Base-by-base conservation (phyloP, 2,797 vertebrate genomes). In the Hirundo rustica region DNA sequence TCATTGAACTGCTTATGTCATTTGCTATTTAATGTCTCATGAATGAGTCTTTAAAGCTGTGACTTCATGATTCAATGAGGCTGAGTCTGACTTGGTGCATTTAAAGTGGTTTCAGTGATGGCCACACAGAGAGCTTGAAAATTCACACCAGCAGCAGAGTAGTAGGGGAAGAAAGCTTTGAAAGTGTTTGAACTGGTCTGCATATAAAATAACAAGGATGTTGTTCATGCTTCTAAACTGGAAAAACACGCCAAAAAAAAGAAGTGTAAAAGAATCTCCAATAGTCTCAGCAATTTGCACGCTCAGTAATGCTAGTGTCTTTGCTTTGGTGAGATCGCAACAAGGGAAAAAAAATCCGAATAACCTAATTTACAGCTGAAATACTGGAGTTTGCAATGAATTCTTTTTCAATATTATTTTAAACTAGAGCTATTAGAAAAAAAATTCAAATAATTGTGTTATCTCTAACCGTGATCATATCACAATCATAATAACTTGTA, bases 81-180 rank as follows among this genome's bases (percentile, higher is more conserved):
- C 74, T 16, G 50, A 71, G 54, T 57, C 66, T 73, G 64, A 70
- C 80, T 93, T 19, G 0, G 42, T 40, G 57, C 25, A 9, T 91
- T 95, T 81, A 89, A 96, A 92, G 79, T 77, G 58, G 12, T 96
- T 92, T 92, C 92, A 57, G 65, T 82, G 68, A 58, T 1, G 86
- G 74, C 85, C 93, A 96, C 97, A 96, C 93, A 95, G 87, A 90
- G 70, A 89, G 87, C 71, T 88, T 93, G 94, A 95, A 96, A 95
- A 93, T 92, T 89, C 96, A 89, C 92, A 88, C 76, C 50, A 93
- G 88, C 57, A 79, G 51, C 66, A 85, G 81, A 67, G 64, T 91
- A 23, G 40, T 74, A 79, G 48, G 74, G 61, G 70, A 85, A 95
- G 68, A 89, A 47, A 47, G 23, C 92, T 91, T 88, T 96, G 80